Base-by-base conservation (phyloP, 2,888 invertebrate genomes). In the Rhagonycha fulva region DNA sequence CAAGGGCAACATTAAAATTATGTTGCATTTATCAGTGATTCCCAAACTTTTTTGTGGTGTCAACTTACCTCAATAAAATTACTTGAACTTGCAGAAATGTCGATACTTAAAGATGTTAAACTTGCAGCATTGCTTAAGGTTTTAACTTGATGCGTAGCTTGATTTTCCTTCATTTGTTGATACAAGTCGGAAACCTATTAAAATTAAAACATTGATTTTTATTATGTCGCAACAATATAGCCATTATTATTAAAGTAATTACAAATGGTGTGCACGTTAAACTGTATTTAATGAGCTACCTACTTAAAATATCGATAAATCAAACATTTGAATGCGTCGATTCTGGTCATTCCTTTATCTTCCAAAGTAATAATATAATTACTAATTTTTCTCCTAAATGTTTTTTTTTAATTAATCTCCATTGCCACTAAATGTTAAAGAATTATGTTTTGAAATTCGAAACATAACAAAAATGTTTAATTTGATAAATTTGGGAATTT, bases 41-140 rank as follows among this genome's bases (percentile, higher is more conserved):
- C 26, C 28, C 14, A 7, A 63, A 24, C 30, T n/a, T 77, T 82
- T 19, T 28, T 9, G 9, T 0, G 9, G 9, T 28, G 28, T 9
- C 9, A 11, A 5, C 1, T 87, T 87, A 95, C 95, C 91, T 96
- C 96, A 84, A 96, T 96, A 88, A 96, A 96, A 86, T 96, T 96
- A 24, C 96, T 95, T 78, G 95, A 95, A 82, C 95, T 95, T 9
- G 95, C 94, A 0, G 96, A 95, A 74, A 96, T 93, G 84, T 95
- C 95, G 62, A 92, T 93, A 80, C 93, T 93, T 0, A 94, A 89
- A 0, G 94, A 93, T 0, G 93, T 94, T n/a, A 94, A 88, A 9
- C 92, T 92, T 1, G 93, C 92, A 1, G 90, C 87, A 78, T 88
- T 89, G 83, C 89, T 90, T 79, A 89, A 87, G 7, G 87, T 86